phyloP scores from a whole-genome alignment of 2,113 vertebrate genomes.

The Ceratotherium simum region DNA sequence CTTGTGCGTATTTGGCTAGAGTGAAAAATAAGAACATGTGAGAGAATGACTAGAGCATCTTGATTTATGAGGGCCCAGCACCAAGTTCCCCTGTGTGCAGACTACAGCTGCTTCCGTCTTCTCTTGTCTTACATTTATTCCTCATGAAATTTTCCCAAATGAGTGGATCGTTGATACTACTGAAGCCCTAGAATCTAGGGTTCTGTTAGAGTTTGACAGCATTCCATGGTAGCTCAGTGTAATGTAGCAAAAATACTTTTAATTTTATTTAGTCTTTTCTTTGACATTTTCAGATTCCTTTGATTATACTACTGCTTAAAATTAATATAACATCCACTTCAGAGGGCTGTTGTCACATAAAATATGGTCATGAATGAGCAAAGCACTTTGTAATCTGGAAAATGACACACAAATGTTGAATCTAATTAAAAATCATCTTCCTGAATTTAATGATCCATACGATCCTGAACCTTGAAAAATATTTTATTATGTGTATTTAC shows the following conservation, averaged over 20 bases:
- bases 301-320: background rate
- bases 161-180: background rate
- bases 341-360: background rate
- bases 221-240: background rate
- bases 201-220: background rate
- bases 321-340: background rate
- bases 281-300: constrained; percentile 29
- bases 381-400: constrained; percentile 14
- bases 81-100: background rate
- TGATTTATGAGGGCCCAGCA: background rate
- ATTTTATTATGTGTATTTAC: background rate
- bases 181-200: background rate
- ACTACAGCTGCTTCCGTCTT: background rate
- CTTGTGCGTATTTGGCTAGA: background rate
- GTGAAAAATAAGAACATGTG: background rate
- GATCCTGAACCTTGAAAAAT: background rate
- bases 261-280: background rate
- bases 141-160: background rate
- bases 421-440: constrained; percentile 6
- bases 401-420: background rate
- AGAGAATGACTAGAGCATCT: background rate
- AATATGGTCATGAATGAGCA: background rate
- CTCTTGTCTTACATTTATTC: background rate
- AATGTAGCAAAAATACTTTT: background rate
- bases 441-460: background rate